Evolutionary conservation across 2,797 vertebrate genomes (phyloP), one percentile per base, ranked within the genome.

Genomic region (Cebuella pygmaea): DNA sequence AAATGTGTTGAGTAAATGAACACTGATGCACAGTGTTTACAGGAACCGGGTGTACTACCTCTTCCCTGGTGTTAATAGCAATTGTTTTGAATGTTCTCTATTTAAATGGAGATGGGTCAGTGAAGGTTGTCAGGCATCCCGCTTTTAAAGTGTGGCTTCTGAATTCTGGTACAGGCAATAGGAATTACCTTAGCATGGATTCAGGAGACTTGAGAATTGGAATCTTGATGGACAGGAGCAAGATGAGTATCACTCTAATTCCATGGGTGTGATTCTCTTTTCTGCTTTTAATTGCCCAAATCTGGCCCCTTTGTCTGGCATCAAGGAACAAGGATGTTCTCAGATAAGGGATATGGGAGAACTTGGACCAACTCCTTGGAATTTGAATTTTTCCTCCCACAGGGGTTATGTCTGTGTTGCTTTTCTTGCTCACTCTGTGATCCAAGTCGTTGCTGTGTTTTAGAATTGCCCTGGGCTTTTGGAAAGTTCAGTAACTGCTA

Each of bases 401-500:
- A 14, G 41, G 24, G 1, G 6, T 44, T 33, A 10, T 44, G 27
- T 76, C 67, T 70, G 78, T 14, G n/a, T 50, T 36, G 20, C 76
- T 79, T 2, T 87, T 57, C 15, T 44, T 75, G n/a, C 46, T 79
- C 10, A 24, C 14, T 85, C 74, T 93, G 36, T 57, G 13, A 52
- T 83, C 46, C 26, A 70, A 50, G 24, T 87, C 48, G 46, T 59
- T 70, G 33, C 79, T 90, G 0, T 50, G 57, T 92, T 94, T 95
- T 92, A 86, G 81, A 90, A 90, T 78, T 85, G 44, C 33, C 36
- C 5, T 59, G 57, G 88, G 46, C n/a, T 82, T 95, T 84, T 96
- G 88, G 41, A 87, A 82, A 61, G 78, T 75, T 67, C 61, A 5
- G n/a, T 82, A 75, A 46, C 52, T 90, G 52, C 50, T 90, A 27